Conservation (phyloP, 1,140 invertebrate genomes). For the Liolophura sinensis region DNA sequence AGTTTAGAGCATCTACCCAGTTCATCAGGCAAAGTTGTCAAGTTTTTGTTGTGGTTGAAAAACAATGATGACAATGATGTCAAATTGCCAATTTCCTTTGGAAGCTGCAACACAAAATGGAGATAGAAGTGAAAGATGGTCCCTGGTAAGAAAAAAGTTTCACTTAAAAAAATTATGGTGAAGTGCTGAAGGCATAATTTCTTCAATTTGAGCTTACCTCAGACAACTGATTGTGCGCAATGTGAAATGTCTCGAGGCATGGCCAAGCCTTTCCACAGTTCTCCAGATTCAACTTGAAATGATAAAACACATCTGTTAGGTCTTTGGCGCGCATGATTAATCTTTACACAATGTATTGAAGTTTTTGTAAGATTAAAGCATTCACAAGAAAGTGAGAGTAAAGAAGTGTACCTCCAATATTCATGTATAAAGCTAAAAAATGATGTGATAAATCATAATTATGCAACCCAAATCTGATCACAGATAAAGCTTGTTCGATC, state of each 20-base stretch:
- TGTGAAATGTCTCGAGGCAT: conserved; percentile 42
- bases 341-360: too few relatives aligned
- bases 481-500: not conserved
- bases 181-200: too few relatives aligned
- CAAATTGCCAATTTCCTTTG: conserved; percentile 45
- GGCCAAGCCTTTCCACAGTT: conserved; percentile 39
- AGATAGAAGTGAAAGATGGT: not conserved
- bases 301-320: conserved; percentile 1
- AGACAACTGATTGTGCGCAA: conserved; percentile 36
- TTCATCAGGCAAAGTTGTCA: conserved; percentile 53
- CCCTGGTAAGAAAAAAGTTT: not conserved
- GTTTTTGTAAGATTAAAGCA: not conserved
- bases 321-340: too few relatives aligned
- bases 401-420: not conserved
- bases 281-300: conserved; percentile 36
- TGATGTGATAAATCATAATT: not conserved
- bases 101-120: conserved; percentile 31
- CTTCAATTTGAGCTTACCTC: conserved; percentile 25
- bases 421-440: not conserved
- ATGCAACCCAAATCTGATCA: not conserved
- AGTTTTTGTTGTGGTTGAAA: conserved; percentile 42
- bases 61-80: conserved; percentile 45
- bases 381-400: too few relatives aligned
- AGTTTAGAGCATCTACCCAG: conserved; percentile 43
- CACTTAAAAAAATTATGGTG: not conserved